Conservation (phyloP, 2,113 vertebrate species). For the Alligator mississippiensis region DNA sequence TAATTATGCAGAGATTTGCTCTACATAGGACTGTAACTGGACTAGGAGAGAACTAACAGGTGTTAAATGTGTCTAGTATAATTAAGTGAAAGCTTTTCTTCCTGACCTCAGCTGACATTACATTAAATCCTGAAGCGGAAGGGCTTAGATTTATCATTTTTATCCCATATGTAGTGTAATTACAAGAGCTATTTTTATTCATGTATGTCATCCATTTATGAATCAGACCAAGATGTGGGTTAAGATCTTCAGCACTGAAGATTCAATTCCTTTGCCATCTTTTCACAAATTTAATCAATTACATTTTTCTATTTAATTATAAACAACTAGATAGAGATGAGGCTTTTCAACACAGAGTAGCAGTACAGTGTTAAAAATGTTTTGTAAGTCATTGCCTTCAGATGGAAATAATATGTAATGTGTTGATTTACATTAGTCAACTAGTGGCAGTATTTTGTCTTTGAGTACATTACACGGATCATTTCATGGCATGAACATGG, state of each 20-base stretch:
- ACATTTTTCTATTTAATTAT: not conserved
- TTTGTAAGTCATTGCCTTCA: not conserved
- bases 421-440: not conserved
- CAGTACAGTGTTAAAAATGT: not conserved
- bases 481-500: too few relatives aligned
- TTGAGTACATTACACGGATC: not conserved
- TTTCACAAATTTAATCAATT: not conserved
- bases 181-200: not conserved
- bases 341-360: not conserved
- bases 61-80: not conserved
- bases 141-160: not conserved
- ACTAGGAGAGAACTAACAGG: too few relatives aligned
- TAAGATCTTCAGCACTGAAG: not conserved
- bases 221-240: not conserved
- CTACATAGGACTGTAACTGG: not conserved
- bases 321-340: not conserved
- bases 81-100: not conserved
- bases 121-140: not conserved
- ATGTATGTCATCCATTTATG: not conserved
- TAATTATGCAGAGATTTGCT: not conserved
- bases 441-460: not conserved
- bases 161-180: not conserved
- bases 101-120: not conserved
- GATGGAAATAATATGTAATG: not conserved
- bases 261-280: not conserved